Percentiles rank a stretch among this genome's conserved stretches.
Conservation (phyloP, 64 coral and sea anemone species). For the Montipora sp. region DNA sequence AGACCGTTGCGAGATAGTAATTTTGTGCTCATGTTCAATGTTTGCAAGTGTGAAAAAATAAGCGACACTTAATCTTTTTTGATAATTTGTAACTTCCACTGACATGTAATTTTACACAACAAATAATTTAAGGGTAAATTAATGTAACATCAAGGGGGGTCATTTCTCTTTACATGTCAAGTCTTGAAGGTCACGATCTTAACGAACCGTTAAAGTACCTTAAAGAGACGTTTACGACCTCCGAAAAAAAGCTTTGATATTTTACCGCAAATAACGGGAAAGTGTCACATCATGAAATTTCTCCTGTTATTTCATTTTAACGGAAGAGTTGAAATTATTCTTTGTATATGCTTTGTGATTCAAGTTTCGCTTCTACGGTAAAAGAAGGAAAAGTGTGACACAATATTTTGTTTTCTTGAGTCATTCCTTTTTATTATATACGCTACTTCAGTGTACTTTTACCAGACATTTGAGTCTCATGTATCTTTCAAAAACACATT, state of each 20-base stretch:
- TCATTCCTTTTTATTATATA: no score
- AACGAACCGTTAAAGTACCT: background rate
- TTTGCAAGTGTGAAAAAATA: no score
- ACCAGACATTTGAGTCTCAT: no score
- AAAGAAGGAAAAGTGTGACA: no score
- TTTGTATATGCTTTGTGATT: no score
- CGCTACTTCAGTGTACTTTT: no score
- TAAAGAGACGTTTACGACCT: background rate
- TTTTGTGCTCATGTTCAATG: background rate
- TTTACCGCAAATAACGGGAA: background rate
- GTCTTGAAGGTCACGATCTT: background rate
- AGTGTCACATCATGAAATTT: background rate
- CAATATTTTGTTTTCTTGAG: no score
- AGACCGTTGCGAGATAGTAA: no score
- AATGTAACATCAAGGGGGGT: background rate
- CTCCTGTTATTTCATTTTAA: background rate
- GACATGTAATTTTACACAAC: background rate
- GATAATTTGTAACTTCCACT: background rate
- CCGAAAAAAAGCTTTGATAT: background rate
- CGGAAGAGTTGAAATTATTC: background rate
- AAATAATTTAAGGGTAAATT: background rate
- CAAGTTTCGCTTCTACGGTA: no score
- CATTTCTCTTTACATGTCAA: background rate
- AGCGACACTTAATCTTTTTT: background rate
- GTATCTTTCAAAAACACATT: no score